A percentile compares a stretch with the other conserved stretches of the same genome.
Conservation (phyloP, 2,797 vertebrate genomes). For the Sebastes umbrosus region DNA sequence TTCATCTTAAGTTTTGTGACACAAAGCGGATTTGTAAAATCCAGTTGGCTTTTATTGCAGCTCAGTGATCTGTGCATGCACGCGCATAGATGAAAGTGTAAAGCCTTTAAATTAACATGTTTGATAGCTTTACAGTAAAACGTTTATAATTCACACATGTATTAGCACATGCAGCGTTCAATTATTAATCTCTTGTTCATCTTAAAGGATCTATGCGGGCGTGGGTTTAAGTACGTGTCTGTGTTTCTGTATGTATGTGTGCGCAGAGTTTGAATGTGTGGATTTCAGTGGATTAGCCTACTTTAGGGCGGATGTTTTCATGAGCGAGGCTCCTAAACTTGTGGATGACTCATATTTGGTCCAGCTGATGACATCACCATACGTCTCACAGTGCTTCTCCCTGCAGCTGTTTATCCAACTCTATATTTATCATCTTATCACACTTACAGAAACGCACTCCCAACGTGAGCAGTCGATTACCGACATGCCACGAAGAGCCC, state of each 20-base stretch:
- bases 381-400: constrained; percentile 46
- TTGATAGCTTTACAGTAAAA: constrained; percentile 28
- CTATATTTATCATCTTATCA: constrained; percentile 67
- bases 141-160: constrained; percentile 31
- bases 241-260: background rate
- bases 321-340: constrained; percentile 54
- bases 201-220: constrained; percentile 4
- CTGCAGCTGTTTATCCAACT: constrained; percentile 63
- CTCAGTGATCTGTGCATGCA: constrained; percentile 23
- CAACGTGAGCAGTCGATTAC: constrained; percentile 40
- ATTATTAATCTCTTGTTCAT: constrained; percentile 41
- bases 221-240: background rate
- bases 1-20: constrained; percentile 59
- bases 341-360: constrained; percentile 67
- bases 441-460: constrained; percentile 39
- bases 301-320: constrained; percentile 58
- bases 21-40: constrained; percentile 75
- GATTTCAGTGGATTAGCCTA: constrained; percentile 68
- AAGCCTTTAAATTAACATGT: constrained; percentile 53
- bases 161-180: constrained; percentile 27
- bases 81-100: constrained; percentile 14
- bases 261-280: constrained; percentile 27
- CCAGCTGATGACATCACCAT: constrained; percentile 64
- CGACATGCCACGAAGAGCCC: constrained; percentile 31
- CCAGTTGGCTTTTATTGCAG: constrained; percentile 49